Evolutionary conservation across 1,140 invertebrate genomes (phyloP), one percentile per base, ranked within the genome.

Genomic region (Chlorops oryzae): DNA sequence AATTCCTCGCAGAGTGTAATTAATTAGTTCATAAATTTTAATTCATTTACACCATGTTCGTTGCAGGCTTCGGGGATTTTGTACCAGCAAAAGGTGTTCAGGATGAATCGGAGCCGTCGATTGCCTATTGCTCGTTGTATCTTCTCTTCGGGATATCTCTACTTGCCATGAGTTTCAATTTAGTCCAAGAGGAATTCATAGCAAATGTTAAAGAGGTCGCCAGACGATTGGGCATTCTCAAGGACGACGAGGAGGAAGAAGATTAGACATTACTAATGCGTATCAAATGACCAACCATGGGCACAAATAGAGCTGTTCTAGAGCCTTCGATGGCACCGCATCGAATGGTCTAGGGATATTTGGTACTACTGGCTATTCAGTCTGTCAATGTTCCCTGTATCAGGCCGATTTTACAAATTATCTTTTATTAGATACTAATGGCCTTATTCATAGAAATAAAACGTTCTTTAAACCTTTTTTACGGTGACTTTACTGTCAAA

Each of bases 141-240:
- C 76, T 97, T 48, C 77, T 99, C 12, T 92, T 95, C 68, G 96
- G 96, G 6, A 98, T 99, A 70, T 92, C 96, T 1, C 77, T 99
- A 23, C 74, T 99, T 44, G 95, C 95, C 18, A 99, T 99, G 96
- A 95, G 92, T 63, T 98, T 99, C 74, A 97, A 98, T 77, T 78
- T 99, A 55, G 92, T 97, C 18, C 90, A 93, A 73, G 89, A 92
- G 65, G 88, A 92, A 70, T 89, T 92, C 4, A 90, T 92, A 54
- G 88, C 83, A 41, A 87, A 88, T 59, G 88, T 92, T 0, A 90
- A 90, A 63, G 80, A 81, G 32, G 80, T 92, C 9, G 90, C 88
- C 6, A 87, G 85, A 55, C 81, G 83, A 32, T 73, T 93, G 21
- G 90, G 90, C 20, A 92, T 92, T 63, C 84, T 92, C 52, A 91